These are phyloP conservation scores for Drosophila tanythrix DNA, from an alignment of 2,888 invertebrate species.

Conservation along the genomic window DNA sequence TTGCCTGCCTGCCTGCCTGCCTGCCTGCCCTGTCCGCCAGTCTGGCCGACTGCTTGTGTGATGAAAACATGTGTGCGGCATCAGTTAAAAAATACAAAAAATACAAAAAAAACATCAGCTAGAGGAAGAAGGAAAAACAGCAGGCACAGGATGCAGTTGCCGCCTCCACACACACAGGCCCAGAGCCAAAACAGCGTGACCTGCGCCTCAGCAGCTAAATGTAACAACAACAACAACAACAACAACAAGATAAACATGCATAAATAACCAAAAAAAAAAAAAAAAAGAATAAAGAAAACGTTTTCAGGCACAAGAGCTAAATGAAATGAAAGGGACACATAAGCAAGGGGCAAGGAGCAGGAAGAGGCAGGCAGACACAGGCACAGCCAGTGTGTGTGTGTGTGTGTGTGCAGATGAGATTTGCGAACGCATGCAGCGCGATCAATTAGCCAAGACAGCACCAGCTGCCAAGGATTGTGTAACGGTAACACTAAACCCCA, in stretches of 20 bases:
- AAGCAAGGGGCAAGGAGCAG: not conserved
- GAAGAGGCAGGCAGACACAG: not conserved
- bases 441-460: constrained; percentile 63
- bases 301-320: constrained; percentile 24
- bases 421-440: constrained; percentile 46
- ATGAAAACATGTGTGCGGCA: constrained; percentile 57
- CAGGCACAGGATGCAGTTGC: constrained; percentile 63
- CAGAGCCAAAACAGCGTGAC: constrained; percentile 46
- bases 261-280: constrained; percentile 37
- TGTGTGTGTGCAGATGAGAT: constrained; percentile 17
- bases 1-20: not conserved
- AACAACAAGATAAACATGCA: constrained; percentile 48
- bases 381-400: not conserved
- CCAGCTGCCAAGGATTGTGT: constrained; percentile 58
- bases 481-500: constrained; percentile 61
- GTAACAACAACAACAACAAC: constrained; percentile 45
- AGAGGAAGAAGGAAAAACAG: constrained; percentile 27
- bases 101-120: not conserved
- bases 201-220: constrained; percentile 60
- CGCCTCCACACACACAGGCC: constrained; percentile 20
- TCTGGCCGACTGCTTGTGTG: constrained; percentile 27
- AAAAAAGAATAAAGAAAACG: constrained; percentile 1
- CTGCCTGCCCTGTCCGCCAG: not conserved
- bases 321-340: not conserved
- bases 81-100: constrained; percentile 40